A percentile compares a stretch with the other conserved stretches of the same genome.
These are phyloP conservation scores for Meriones unguiculatus DNA, from an alignment of 2,113 vertebrate genomes.

Conservation along the genomic window DNA sequence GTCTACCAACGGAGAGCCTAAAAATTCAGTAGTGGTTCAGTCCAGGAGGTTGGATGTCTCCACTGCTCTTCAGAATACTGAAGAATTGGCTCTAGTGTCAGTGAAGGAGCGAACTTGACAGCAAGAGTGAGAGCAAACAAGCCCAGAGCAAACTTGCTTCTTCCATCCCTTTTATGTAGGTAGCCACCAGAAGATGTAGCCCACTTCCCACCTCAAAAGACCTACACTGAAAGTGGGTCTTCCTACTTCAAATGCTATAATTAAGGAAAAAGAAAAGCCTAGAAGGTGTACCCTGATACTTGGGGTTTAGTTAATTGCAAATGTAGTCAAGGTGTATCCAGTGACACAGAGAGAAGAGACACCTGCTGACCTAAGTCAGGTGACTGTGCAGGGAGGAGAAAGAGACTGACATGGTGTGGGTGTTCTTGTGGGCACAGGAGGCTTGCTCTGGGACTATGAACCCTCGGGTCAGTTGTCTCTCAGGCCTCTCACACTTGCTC, in stretches of 20 bases:
- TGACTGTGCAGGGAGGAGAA: not conserved
- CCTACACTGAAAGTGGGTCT: not conserved
- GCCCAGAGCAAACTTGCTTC: not conserved
- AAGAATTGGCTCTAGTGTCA: not conserved
- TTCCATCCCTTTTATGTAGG: not conserved
- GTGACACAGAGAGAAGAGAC: not conserved
- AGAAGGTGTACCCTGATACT: not conserved
- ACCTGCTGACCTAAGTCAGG: not conserved
- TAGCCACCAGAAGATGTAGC: not conserved
- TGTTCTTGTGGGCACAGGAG: not conserved
- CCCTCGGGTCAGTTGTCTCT: not conserved
- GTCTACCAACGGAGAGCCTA: not conserved
- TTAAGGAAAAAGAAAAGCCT: not conserved
- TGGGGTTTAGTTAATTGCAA: not conserved
- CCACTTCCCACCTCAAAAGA: too few relatives aligned
- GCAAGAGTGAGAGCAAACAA: not conserved
- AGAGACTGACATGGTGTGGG: not conserved
- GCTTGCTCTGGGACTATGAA: not conserved
- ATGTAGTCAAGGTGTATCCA: not conserved
- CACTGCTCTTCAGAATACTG: not conserved
- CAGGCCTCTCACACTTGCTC: not conserved
- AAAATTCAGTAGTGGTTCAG: not conserved
- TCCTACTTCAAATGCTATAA: not conserved
- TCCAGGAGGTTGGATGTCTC: not conserved
- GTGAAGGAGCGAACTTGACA: not conserved